Evolutionary conservation across 2,888 invertebrate genomes (phyloP), one percentile per base, ranked within the genome.

Genomic region (Eutolmus rufibarbis): DNA sequence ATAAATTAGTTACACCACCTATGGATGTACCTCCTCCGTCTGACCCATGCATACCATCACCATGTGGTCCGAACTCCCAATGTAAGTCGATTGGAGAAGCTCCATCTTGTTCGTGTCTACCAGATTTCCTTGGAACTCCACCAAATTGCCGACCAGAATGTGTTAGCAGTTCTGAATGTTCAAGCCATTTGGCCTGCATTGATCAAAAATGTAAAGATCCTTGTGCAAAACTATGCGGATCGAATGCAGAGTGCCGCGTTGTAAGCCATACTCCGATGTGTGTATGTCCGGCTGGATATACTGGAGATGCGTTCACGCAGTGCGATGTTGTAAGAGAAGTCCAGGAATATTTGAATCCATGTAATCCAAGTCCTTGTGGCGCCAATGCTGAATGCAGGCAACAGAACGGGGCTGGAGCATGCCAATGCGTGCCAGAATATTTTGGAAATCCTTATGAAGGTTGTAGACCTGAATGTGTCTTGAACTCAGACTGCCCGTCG

Each of bases 121-220:
- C 94, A 84, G 95, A 94, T 89, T 96, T 94, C 90, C 92, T 94
- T 74, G 96, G 96, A 40, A 93, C 94, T 37, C 96, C 97, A 57
- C 96, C 96, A 2, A 95, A 96, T 90, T 97, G 97, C 90, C 94
- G 95, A 89, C 96, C 96, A 4, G 97, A 97, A 93, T 97, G 97
- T 91, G 94, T 96, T 74, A 95, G 95, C 89, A 97, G 96, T 91
- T 94, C 95, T 8, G 96, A 97, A 92, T 97, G 97, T 91, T 91
- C 94, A 16, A 94, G 94, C 89, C 94, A 95, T 89, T 93, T 95
- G 88, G 96, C 96, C 5, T 97, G 97, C 91, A 94, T 95, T 76
- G 96, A 95, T 91, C 95, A 95, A 91, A 96, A 96, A 93, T 97
- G 97, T 91, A 93, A 93, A 87, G 95, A 97, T 92, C 96, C 96